Percentiles rank a stretch among this genome's conserved stretches.
phyloP scores from a whole-genome alignment of 2,797 vertebrate genomes.

The Pipistrellus pygmaeus region DNA sequence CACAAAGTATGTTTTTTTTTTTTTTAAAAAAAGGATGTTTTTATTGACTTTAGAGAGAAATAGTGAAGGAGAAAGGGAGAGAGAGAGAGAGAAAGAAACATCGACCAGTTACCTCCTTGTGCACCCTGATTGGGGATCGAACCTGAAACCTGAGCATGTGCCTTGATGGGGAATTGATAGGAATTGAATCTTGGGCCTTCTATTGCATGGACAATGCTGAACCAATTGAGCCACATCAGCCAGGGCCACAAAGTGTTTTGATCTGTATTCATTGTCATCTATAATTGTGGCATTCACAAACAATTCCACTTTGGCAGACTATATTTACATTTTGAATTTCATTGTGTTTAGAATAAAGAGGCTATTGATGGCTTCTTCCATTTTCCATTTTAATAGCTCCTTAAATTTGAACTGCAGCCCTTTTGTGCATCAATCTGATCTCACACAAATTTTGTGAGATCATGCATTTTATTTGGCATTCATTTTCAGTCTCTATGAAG shows the following conservation, averaged over 20 bases:
- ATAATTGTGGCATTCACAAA: constrained; percentile 80
- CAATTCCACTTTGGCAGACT: constrained; percentile 81
- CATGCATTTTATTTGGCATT: constrained; percentile 66
- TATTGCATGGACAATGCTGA: not conserved
- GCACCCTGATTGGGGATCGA: not conserved
- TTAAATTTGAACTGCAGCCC: constrained; percentile 80
- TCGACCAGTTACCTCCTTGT: too few species aligned
- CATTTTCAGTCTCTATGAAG: constrained; percentile 84
- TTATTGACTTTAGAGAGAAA: not conserved
- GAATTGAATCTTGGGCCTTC: not conserved
- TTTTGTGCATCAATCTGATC: constrained; percentile 83
- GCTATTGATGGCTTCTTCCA: constrained; percentile 81
- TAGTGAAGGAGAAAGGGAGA: too few species aligned
- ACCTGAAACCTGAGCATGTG: not conserved
- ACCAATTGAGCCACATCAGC: not conserved
- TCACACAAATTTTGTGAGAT: constrained; percentile 72
- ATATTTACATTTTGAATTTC: constrained; percentile 86
- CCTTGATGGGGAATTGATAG: not conserved
- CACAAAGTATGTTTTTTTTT: constrained; percentile 71
- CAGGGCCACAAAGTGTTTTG: constrained; percentile 72
- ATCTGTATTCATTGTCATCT: constrained; percentile 80
- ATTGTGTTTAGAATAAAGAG: constrained; percentile 85
- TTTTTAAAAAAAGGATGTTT: not conserved
- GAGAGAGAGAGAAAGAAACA: too few species aligned
- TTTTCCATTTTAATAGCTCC: constrained; percentile 72